phyloP scores from a whole-genome alignment of 2,113 vertebrate species.

The Parus major region DNA sequence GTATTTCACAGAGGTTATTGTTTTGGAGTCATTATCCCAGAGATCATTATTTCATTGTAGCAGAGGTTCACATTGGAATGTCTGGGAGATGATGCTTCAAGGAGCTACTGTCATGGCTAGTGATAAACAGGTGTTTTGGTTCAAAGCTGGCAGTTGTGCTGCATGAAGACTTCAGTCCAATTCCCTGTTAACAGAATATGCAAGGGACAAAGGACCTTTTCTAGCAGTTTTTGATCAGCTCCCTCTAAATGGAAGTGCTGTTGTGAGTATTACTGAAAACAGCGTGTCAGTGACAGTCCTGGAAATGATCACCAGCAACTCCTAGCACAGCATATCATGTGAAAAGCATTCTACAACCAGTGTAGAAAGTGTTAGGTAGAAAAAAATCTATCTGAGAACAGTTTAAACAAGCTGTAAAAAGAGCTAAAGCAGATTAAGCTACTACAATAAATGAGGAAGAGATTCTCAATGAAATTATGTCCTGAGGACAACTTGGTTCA shows the following conservation, averaged over 20 bases:
- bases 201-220: not conserved
- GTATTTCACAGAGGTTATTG: not conserved
- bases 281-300: not conserved
- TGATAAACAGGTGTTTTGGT: not conserved
- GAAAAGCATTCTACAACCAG: not conserved
- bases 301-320: not conserved
- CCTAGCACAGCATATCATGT: not conserved
- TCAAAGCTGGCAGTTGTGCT: not conserved
- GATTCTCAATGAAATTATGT: not conserved
- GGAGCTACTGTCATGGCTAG: not conserved
- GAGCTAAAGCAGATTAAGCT: not conserved
- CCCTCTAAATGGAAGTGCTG: not conserved
- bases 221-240: not conserved
- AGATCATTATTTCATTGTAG: not conserved
- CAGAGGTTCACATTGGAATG: not conserved
- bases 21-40: not conserved
- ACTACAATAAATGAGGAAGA: not conserved
- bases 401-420: conserved; percentile 28
- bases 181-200: not conserved
- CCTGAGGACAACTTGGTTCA: not conserved
- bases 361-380: not conserved
- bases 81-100: not conserved
- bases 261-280: not conserved
- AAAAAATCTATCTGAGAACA: not conserved
- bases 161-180: not conserved